phyloP scores from a whole-genome alignment of 2,888 invertebrate species.

The Drosophila mimetica region DNA sequence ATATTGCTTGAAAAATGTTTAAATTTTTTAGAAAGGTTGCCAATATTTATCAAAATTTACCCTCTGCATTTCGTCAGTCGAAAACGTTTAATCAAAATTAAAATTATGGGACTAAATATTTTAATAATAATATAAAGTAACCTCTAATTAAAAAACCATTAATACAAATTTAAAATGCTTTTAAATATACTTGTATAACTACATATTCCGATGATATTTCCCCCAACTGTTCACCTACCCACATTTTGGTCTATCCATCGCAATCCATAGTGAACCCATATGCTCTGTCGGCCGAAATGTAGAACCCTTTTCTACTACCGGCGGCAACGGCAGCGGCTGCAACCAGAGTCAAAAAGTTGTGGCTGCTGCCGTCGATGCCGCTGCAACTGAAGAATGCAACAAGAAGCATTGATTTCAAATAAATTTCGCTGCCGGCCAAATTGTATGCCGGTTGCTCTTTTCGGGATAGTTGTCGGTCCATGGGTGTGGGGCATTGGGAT shows the following conservation, averaged over 20 bases:
- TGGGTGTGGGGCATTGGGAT: slow-evolving; percentile 42
- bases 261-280: slow-evolving; percentile 35
- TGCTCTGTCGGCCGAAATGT: slow-evolving; percentile 32
- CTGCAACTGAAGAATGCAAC: slow-evolving; percentile 78
- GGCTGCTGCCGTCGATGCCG: slow-evolving; percentile 41
- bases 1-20: no score
- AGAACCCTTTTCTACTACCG: slow-evolving; percentile 58
- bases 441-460: slow-evolving; percentile 76
- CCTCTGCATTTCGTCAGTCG: no score
- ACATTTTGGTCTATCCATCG: background rate
- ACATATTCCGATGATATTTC: background rate
- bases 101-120: no score
- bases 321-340: slow-evolving; percentile 56
- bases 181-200: background rate
- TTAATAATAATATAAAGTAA: background rate
- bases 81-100: no score
- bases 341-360: slow-evolving; percentile 64
- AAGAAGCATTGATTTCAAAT: slow-evolving; percentile 82
- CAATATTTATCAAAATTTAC: no score
- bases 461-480: slow-evolving; percentile 45
- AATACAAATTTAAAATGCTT: background rate
- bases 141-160: slow-evolving; percentile 1
- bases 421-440: slow-evolving; percentile 81
- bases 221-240: background rate
- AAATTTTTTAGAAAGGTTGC: no score